These are phyloP conservation scores for Andrena praecox DNA, from an alignment of 2,888 invertebrate species.

Conservation along the genomic window DNA sequence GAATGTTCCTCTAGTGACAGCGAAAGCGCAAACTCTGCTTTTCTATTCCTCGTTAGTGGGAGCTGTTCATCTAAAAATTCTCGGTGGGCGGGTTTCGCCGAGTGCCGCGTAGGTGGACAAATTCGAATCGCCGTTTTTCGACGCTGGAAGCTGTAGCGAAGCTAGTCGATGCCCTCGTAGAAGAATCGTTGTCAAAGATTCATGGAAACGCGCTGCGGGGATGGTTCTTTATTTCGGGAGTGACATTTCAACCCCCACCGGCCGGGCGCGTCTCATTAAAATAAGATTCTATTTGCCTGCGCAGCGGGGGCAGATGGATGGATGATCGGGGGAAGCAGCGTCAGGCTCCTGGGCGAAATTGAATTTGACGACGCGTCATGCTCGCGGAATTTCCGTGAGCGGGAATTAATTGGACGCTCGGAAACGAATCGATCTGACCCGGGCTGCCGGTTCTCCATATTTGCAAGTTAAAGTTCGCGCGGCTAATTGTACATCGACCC, in stretches of 20 bases:
- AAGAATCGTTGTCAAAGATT: constrained; percentile 23
- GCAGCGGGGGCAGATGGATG: constrained; percentile 23
- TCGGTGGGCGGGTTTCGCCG: not conserved
- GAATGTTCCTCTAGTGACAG: too few species aligned
- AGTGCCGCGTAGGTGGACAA: not conserved
- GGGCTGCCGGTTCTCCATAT: constrained; percentile 32
- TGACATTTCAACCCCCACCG: constrained; percentile 21
- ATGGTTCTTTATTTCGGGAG: constrained; percentile 30
- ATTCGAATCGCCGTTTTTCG: not conserved
- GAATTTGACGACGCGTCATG: constrained; percentile 58
- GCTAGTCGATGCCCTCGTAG: too few species aligned
- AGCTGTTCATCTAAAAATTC: not conserved
- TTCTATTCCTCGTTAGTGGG: not conserved
- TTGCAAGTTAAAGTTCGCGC: constrained; percentile 61
- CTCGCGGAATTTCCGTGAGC: constrained; percentile 61
- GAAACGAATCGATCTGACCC: constrained; percentile 62
- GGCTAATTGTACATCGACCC: constrained; percentile 55
- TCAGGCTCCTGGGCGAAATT: constrained; percentile 48
- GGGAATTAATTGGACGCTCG: constrained; percentile 63
- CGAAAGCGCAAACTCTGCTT: not conserved
- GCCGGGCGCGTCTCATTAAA: constrained; percentile 36
- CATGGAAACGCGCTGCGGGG: not conserved
- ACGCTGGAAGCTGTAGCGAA: too few species aligned
- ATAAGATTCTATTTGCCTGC: constrained; percentile 41
- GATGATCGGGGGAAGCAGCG: constrained; percentile 36